Percentiles rank a stretch among this genome's conserved stretches.
Evolutionary conservation across 2,113 vertebrate genomes (phyloP).

Genomic region (Callaeas wilsoni): DNA sequence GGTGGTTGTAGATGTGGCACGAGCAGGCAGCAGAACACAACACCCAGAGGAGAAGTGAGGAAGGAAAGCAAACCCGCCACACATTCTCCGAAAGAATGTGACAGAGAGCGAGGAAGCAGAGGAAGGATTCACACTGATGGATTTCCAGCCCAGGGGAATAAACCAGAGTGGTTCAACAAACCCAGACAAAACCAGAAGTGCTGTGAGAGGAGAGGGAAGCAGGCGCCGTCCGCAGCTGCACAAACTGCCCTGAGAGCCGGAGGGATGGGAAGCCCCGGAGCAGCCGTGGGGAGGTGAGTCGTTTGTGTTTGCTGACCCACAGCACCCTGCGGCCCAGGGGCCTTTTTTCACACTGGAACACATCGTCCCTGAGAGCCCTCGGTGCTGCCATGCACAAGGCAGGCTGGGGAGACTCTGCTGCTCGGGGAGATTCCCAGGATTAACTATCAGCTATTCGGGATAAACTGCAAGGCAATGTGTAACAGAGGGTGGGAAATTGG

Average conservation of each 20-base stretch:
- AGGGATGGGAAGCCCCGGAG: not conserved
- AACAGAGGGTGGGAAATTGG: not conserved
- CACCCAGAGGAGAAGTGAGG: not conserved
- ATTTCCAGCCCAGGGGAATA: not conserved
- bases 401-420: not conserved
- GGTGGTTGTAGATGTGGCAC: not conserved
- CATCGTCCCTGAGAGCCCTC: not conserved
- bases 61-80: not conserved
- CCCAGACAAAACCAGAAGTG: not conserved
- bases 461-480: not conserved
- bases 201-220: not conserved
- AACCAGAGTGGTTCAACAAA: not conserved
- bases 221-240: not conserved
- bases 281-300: not conserved
- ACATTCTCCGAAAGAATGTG: not conserved
- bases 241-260: not conserved
- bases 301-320: not conserved
- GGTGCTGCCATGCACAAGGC: not conserved
- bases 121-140: not conserved
- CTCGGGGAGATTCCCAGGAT: fast-evolving
- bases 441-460: fast-evolving
- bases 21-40: not conserved
- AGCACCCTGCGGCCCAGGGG: not conserved
- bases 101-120: not conserved
- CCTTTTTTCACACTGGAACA: not conserved